These are phyloP conservation scores for Luperina nickerlii DNA, from an alignment of 2,888 invertebrate species.

Conservation along the genomic window DNA sequence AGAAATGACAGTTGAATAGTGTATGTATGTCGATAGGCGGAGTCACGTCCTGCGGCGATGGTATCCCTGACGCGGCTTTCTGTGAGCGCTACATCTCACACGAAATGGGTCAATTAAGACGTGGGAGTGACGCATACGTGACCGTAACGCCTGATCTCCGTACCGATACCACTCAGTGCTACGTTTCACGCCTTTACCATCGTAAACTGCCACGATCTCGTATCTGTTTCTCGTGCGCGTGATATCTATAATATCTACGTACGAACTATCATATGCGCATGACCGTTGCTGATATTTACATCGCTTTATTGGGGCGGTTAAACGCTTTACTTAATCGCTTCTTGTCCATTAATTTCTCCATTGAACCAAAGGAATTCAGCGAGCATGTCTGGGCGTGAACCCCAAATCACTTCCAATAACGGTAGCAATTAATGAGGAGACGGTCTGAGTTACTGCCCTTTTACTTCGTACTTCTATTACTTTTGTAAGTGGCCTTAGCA, in stretches of 20 bases:
- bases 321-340: constrained; percentile 59
- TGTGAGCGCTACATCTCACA: constrained; percentile 85
- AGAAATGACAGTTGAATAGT: constrained; percentile 69
- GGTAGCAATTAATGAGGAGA: constrained; percentile 70
- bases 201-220: constrained; percentile 76
- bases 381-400: constrained; percentile 74
- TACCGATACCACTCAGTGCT: constrained; percentile 80
- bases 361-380: constrained; percentile 39
- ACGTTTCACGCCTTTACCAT: constrained; percentile 86
- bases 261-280: constrained; percentile 32
- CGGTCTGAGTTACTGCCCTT: constrained; percentile 37
- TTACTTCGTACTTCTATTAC: constrained; percentile 25
- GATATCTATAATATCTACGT: constrained; percentile 44
- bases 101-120: constrained; percentile 90
- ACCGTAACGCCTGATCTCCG: constrained; percentile 87
- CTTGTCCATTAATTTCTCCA: constrained; percentile 59
- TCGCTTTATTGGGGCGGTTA: constrained; percentile 46
- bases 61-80: constrained; percentile 86
- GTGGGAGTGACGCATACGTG: constrained; percentile 89
- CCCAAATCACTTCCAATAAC: constrained; percentile 73
- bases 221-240: constrained; percentile 62
- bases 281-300: constrained; percentile 49
- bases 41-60: constrained; percentile 87
- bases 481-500: constrained; percentile 21
- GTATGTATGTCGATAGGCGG: constrained; percentile 72